These are phyloP conservation scores for Lagenorhynchus albirostris DNA, from an alignment of 2,113 vertebrate species.

Conservation along the genomic window DNA sequence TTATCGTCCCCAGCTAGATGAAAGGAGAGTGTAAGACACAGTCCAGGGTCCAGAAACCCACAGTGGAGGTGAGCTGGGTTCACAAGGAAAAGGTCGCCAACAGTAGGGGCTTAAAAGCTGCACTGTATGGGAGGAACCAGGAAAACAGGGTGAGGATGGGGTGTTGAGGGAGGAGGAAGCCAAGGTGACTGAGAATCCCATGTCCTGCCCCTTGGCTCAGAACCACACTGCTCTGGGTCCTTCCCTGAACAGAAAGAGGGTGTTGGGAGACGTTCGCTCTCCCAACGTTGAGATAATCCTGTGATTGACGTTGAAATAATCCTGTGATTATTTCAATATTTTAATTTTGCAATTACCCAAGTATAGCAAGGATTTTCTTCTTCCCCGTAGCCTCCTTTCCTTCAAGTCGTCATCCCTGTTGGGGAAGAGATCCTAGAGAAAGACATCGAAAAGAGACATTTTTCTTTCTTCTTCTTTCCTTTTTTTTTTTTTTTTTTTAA, in stretches of 20 bases:
- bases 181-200: neutral
- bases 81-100: neutral
- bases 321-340: neutral
- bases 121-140: accelerated
- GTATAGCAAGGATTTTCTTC: neutral
- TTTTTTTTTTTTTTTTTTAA: no score
- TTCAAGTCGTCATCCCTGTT: neutral
- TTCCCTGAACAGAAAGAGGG: neutral
- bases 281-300: no score
- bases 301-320: no score
- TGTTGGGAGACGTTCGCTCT: neutral
- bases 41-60: neutral
- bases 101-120: neutral
- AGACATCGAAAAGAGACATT: neutral
- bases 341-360: neutral
- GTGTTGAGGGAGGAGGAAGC: neutral
- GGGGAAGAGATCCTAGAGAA: neutral
- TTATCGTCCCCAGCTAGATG: neutral
- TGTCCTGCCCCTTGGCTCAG: neutral
- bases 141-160: neutral
- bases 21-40: neutral
- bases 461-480: neutral
- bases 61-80: neutral
- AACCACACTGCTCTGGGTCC: neutral
- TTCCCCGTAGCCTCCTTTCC: neutral